A percentile compares a stretch with the other conserved stretches of the same genome.
phyloP scores from a whole-genome alignment of 92 coral and sea anemone genomes.

The Bergia puertoricense region DNA sequence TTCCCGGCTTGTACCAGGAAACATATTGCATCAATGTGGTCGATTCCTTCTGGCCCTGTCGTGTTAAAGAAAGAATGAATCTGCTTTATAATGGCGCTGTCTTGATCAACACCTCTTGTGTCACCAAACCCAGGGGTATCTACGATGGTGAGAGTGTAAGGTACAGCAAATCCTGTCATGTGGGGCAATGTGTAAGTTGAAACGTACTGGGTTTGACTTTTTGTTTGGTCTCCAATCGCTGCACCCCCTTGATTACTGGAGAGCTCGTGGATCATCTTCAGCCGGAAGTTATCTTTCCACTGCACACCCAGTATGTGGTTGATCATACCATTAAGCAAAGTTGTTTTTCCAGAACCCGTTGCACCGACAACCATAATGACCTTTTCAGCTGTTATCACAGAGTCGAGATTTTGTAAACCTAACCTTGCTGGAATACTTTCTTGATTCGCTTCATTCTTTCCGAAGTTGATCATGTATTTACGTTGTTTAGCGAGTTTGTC shows the following conservation, averaged over 20 bases:
- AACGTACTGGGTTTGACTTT: conserved; percentile 50
- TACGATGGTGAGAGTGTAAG: conserved; percentile 49
- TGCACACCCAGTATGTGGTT: conserved; percentile 50
- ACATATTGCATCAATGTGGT: conserved; percentile 55
- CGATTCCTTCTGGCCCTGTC: conserved; percentile 49
- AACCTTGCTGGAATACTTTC: background rate
- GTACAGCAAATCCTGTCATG: conserved; percentile 42
- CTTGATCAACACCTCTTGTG: conserved; percentile 50
- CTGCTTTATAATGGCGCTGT: conserved; percentile 41
- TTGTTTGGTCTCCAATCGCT: conserved; percentile 43
- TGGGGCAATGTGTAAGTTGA: conserved; percentile 50
- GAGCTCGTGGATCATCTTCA: conserved; percentile 54
- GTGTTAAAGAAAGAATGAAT: conserved; percentile 45
- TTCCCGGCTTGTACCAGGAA: conserved; percentile 51
- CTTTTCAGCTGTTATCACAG: conserved; percentile 25
- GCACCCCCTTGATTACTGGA: conserved; percentile 45
- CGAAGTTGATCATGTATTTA: conserved; percentile 28
- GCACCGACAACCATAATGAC: conserved; percentile 54
- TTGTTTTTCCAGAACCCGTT: conserved; percentile 55
- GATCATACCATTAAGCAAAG: conserved; percentile 47
- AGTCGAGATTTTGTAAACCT: background rate
- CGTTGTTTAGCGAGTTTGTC: conserved; percentile 26
- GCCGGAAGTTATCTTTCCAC: conserved; percentile 48
- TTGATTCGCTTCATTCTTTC: background rate
- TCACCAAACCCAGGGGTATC: conserved; percentile 60